phyloP scores from a whole-genome alignment of 2,797 vertebrate genomes.

The Numenius phaeopus region DNA sequence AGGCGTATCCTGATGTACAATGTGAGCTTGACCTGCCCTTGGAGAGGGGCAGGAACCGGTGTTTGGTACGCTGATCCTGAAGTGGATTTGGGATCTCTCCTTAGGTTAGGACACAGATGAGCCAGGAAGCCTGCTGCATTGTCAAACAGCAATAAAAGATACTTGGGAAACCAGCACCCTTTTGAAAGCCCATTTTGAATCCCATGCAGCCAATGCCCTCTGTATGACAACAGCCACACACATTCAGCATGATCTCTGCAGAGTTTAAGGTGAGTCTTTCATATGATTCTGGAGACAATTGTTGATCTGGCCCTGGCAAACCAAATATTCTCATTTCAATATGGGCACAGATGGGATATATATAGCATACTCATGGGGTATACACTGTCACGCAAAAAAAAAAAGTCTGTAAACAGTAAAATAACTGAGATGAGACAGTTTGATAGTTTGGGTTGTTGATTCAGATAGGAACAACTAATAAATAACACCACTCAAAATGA shows the following conservation, averaged over 20 bases:
- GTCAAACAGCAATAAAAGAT: background rate
- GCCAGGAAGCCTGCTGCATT: background rate
- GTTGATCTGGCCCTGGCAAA: background rate
- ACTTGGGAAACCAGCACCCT: background rate
- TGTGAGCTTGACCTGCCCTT: background rate
- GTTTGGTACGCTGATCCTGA: background rate
- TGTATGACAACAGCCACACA: background rate
- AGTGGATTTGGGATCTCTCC: background rate
- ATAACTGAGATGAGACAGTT: background rate
- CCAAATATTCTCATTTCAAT: background rate
- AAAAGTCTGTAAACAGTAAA: background rate
- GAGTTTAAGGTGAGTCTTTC: background rate
- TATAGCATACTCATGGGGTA: background rate
- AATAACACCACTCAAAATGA: background rate
- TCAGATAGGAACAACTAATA: background rate
- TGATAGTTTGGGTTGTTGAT: background rate
- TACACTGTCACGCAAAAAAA: background rate
- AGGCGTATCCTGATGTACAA: background rate
- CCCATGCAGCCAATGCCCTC: background rate
- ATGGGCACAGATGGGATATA: background rate
- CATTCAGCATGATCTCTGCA: rapidly evolving
- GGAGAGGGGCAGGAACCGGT: background rate
- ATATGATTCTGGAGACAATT: background rate
- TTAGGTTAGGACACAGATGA: background rate
- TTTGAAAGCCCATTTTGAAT: background rate